Base-by-base conservation (phyloP, 2,113 vertebrate genomes). In the Meleagris gallopavo region DNA sequence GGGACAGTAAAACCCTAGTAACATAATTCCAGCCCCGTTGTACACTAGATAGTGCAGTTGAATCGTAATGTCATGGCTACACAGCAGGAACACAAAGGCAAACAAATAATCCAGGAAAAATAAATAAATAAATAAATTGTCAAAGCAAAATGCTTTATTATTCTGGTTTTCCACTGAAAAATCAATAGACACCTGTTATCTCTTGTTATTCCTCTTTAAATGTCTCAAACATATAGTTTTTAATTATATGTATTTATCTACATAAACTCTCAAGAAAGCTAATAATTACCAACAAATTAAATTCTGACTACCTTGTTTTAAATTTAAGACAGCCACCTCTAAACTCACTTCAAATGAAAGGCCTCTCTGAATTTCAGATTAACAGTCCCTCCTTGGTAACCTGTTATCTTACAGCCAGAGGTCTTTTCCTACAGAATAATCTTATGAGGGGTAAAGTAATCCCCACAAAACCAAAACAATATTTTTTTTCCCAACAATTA, bases 11-110 rank as follows among this genome's bases (percentile, higher is more conserved):
- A 11, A 10, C 4, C 3, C 27, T 1, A 1, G 8, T 30, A 90
- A 78, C 16, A 40, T 13, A 22, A 0, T 25, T 5, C 1, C 4
- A 74, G 36, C 43, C 16, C 27, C 25, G 60, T 2, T 55, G 6
- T n/a, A 48, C 1, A 1, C 13, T 43, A 32, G n/a, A 70, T 18
- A 50, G 22, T 30, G 57, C 1, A 2, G 14, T 38, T 3, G n/a
- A 65, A 83, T 22, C 19, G 12, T 41, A 69, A 46, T 9, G 38
- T 70, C 22, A 5, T 43, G 9, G 38, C 69, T 65, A 71, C 2
- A 3, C 16, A 36, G 8, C 17, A 79, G 30, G 57, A 75, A 41
- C 9, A 70, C 12, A 36, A 7, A 65, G 15, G 22, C 46, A 34
- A 76, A 2, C 12, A 71, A 75, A 80, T 32, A 2, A 54, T 34